Evolutionary conservation across 2,797 vertebrate genomes (phyloP).

Genomic region (Ctenochaetus hawaiiensis): DNA sequence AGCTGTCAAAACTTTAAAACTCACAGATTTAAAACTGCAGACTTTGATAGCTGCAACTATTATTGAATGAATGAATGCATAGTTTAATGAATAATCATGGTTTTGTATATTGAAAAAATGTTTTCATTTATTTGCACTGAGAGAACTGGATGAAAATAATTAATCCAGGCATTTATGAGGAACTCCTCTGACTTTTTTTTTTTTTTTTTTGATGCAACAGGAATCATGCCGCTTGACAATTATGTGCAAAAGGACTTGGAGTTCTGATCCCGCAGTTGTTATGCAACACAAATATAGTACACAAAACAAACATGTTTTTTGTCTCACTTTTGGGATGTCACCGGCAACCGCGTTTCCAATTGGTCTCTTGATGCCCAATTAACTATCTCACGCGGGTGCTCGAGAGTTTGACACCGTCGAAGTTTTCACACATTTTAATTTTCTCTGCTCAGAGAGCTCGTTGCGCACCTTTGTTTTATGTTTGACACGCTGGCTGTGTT

Average conservation of each 20-base stretch:
- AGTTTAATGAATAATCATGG: not conserved
- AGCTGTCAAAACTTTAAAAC: not conserved
- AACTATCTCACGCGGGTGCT: constrained; percentile 42
- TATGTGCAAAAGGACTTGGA: constrained; percentile 25
- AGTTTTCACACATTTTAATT: not conserved
- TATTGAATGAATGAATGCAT: not conserved
- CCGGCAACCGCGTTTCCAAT: constrained; percentile 45
- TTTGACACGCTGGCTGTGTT: fast-evolving
- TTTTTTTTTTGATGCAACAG: not conserved
- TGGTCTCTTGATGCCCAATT: constrained; percentile 84
- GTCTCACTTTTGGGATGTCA: constrained; percentile 56
- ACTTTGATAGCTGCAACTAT: not conserved
- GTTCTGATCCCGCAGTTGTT: constrained; percentile 61
- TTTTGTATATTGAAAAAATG: not conserved
- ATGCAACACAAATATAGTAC: constrained; percentile 52
- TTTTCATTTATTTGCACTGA: not conserved
- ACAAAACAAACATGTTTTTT: constrained; percentile 84
- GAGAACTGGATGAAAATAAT: not conserved
- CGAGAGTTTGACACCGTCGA: not conserved
- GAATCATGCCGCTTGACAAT: constrained; percentile 35
- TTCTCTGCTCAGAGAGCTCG: not conserved
- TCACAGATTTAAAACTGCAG: not conserved
- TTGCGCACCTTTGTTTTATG: not conserved
- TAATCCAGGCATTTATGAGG: not conserved
- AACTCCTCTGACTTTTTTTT: not conserved